Percentiles rank a stretch among this genome's conserved stretches.
These are phyloP conservation scores for Poecilobothrus nobilitatus DNA, from an alignment of 2,888 invertebrate genomes.

Conservation along the genomic window DNA sequence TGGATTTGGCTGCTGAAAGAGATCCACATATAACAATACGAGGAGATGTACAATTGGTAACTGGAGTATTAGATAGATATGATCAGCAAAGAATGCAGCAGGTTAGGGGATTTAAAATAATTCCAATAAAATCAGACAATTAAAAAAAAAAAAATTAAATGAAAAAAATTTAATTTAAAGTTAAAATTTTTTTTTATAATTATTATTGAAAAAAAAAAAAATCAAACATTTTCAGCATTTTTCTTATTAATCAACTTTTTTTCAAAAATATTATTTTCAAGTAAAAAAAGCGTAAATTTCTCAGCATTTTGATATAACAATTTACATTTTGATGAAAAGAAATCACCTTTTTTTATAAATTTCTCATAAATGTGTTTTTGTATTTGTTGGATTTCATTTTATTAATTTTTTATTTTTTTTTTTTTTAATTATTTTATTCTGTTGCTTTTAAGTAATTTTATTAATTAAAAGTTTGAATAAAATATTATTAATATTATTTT, in stretches of 20 bases:
- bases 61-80: slow-evolving; percentile 63
- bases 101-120: slow-evolving; percentile 50
- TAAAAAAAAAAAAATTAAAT: background rate
- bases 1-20: slow-evolving; percentile 78
- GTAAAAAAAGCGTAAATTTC: background rate
- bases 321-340: background rate
- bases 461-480: background rate
- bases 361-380: background rate
- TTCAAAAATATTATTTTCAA: slow-evolving; percentile 4
- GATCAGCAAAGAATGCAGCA: slow-evolving; percentile 83
- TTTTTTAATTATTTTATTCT: background rate
- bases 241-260: slow-evolving; percentile 6
- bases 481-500: background rate
- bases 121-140: slow-evolving; percentile 8
- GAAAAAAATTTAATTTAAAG: background rate
- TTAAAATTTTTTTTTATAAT: background rate
- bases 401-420: background rate
- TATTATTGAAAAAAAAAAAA: background rate
- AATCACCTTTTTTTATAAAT: background rate
- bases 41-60: slow-evolving; percentile 75
- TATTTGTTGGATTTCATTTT: background rate
- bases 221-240: slow-evolving; percentile 8
- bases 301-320: slow-evolving; percentile 19
- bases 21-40: slow-evolving; percentile 68
- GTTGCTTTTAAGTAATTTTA: background rate